phyloP scores from a whole-genome alignment of 1,140 invertebrate genomes.

The Caenorhabditis tropicalis region DNA sequence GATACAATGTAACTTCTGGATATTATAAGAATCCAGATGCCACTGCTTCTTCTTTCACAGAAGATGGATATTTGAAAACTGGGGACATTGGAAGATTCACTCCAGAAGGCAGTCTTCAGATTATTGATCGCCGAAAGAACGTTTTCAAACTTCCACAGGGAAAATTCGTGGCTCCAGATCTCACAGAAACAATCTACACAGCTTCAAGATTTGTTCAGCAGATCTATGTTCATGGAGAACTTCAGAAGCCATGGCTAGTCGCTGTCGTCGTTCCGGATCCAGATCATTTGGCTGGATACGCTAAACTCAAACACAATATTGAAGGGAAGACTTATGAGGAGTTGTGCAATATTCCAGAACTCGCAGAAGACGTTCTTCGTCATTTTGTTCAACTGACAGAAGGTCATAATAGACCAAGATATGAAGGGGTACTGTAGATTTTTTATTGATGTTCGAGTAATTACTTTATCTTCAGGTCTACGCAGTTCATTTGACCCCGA shows the following conservation, averaged over 20 bases:
- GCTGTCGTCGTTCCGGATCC: conserved; percentile 9
- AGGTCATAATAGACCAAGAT: conserved; percentile 7
- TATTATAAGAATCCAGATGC: conserved; percentile 33
- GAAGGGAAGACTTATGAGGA: conserved; percentile 11
- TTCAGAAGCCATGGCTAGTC: conserved; percentile 21
- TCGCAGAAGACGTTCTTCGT: not conserved
- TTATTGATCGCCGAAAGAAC: conserved; percentile 25
- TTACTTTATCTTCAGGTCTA: not conserved
- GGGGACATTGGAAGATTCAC: conserved; percentile 37
- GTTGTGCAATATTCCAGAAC: not conserved
- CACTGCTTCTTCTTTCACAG: not conserved
- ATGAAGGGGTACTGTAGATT: conserved; percentile 7
- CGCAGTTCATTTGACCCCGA: not conserved
- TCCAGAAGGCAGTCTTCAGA: conserved; percentile 22
- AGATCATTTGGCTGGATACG: conserved; percentile 6
- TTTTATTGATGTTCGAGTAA: not conserved
- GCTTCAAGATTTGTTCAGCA: conserved; percentile 18
- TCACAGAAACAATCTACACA: conserved; percentile 2
- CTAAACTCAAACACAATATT: not conserved
- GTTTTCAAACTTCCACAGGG: conserved; percentile 28
- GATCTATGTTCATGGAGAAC: conserved; percentile 19
- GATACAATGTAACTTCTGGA: conserved; percentile 24
- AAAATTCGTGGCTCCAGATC: conserved; percentile 21
- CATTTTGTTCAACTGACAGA: conserved; percentile 8
- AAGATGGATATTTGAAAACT: conserved; percentile 30